Base-by-base conservation (phyloP, 2,888 invertebrate species). In the Peribatodes rhomboidaria region DNA sequence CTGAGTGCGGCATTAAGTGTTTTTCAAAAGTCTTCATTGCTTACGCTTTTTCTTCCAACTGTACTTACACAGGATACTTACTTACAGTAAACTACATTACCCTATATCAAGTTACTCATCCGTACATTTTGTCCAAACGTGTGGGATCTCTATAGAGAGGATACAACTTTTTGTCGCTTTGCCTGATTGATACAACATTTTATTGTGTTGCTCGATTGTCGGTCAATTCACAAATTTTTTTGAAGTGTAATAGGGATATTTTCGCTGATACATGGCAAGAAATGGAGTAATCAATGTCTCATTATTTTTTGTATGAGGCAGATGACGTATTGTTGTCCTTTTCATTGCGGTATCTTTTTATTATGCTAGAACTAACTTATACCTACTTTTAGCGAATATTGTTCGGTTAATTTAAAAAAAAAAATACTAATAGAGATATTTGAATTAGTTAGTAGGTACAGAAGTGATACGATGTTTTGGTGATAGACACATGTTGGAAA, bases 101-200 rank as follows among this genome's bases (percentile, higher is more conserved):
- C 65, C 55, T 47, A 63, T 74, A 71, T 75, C 67, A 63, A 63
- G 70, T 75, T 74, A 73, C 74, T 67, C 54, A 53, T 64, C 68
- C 68, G 61, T 69, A 68, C 57, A 63, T 41, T 54, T 61, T 69
- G 55, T 70, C 59, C 59, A 68, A 71, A 70, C 65, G 70, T 68
- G 61, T 60, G 56, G 33, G 46, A 50, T 63, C 49, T 66, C 60
- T 46, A 70, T 68, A 52, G 65, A 60, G 60, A 55, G 46, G 60
- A 61, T 61, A 60, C 52, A 64, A 54, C 49, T 52, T 60, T 65
- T 61, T 65, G 60, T 65, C 13, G 10, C 2, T 22, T 55, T 42
- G 20, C 18, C 54, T 62, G 44, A 67, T 68, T 68, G 66, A 61
- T 61, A 60, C 52, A 64, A 54, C 49, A 44, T 60, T 65, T 57